Evolutionary conservation across 2,797 vertebrate species (phyloP).

Genomic region (Sciaenops ocellatus): DNA sequence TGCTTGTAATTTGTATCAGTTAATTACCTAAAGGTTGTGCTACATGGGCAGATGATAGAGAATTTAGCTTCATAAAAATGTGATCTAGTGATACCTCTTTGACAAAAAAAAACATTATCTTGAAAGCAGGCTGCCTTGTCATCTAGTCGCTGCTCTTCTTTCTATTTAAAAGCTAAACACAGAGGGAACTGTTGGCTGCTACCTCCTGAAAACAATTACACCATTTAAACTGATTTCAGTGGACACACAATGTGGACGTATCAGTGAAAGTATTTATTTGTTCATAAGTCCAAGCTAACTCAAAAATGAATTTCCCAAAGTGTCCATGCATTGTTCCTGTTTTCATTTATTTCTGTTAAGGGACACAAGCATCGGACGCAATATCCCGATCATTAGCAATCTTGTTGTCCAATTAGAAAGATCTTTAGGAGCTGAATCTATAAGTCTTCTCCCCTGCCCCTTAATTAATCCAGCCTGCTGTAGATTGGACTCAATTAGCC

Average conservation of each 20-base stretch:
- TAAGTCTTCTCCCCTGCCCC: slow-evolving; percentile 40
- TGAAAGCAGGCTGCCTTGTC: background rate
- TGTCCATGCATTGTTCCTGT: background rate
- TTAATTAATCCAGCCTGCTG: slow-evolving; percentile 61
- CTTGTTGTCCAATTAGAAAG: slow-evolving; percentile 49
- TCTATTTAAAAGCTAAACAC: background rate
- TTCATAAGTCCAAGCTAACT: background rate
- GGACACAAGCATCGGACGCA: slow-evolving; percentile 21
- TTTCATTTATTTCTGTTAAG: slow-evolving; percentile 34
- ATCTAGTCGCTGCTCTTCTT: background rate
- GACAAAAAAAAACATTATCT: background rate
- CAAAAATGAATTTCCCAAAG: background rate
- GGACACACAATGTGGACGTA: background rate
- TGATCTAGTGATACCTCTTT: too few species aligned
- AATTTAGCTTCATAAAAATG: background rate
- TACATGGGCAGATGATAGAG: background rate
- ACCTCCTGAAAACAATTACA: background rate
- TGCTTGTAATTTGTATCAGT: slow-evolving; percentile 5
- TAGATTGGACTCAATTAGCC: slow-evolving; percentile 56
- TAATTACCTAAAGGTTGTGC: background rate
- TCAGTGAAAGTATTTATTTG: background rate
- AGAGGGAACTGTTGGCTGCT: background rate
- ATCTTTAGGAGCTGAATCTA: slow-evolving; percentile 40
- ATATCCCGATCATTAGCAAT: slow-evolving; percentile 13
- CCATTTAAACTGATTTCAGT: background rate